Base-by-base conservation (phyloP, 1,140 invertebrate genomes). In the Maconellicoccus hirsutus region DNA sequence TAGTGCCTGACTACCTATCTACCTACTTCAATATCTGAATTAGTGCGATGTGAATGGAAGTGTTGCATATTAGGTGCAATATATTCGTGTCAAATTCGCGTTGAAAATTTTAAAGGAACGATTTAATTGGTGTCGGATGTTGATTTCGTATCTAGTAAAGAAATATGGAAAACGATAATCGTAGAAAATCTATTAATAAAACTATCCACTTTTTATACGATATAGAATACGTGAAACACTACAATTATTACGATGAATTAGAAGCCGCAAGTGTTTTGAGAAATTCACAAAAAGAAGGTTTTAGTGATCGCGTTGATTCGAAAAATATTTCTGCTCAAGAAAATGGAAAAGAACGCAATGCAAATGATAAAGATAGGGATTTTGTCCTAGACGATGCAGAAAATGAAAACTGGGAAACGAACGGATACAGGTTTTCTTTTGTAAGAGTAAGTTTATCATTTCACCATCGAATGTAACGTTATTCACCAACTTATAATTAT, bases 231-330 rank as follows among this genome's bases (percentile, higher is more conserved):
- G 19, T 66, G 4, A 66, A 66, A 26, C 61, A 66, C 16, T 66
- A 66, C 25, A 66, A 66, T 66, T 66, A 66, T 26, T 66, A 66
- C 22, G 61, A 66, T 10, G 61, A 66, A 23, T 8, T 66, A 22
- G 61, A 66, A 66, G 21, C 22, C 2, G 61, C 22, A 12, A 26
- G 19, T 26, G 10, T 8, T 10, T 6, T 25, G 21, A 66, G 25
- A 66, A 26, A 25, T 6, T 8, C 8, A 4, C 61, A 22, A 66
- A 66, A 66, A 4, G 42, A 52, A 19, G 42, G 3, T n/a, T n/a
- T n/a, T n/a, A n/a, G n/a, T n/a, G n/a, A 4, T 33, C 29, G 12
- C 3, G n/a, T 3, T 52, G 42, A 16, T 52, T 3, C 2, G 16
- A 52, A 52, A 52, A 2, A 16, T 8, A 52, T 16, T 16, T 52